Percentiles rank a stretch among this genome's conserved stretches.
phyloP scores from a whole-genome alignment of 2,888 invertebrate species.

The Tholera decimalis region DNA sequence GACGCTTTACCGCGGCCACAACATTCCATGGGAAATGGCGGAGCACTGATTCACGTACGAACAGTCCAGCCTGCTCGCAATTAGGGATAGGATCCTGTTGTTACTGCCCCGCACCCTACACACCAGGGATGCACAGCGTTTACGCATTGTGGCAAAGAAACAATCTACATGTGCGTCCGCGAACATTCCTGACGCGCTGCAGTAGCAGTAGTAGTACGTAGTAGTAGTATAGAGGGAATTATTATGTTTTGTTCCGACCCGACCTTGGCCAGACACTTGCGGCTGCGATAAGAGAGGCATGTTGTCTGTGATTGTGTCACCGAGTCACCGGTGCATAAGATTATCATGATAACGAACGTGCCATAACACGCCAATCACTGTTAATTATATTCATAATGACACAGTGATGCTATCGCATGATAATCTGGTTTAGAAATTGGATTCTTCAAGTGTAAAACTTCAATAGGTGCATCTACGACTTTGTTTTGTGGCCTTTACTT shows the following conservation, averaged over 20 bases:
- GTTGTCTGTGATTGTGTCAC: conserved; percentile 70
- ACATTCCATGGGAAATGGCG: no score
- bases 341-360: conserved; percentile 75
- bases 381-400: conserved; percentile 52
- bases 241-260: conserved; percentile 51
- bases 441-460: conserved; percentile 6
- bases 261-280: conserved; percentile 76
- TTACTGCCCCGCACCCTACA: no score
- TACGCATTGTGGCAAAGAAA: no score
- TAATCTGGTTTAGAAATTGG: conserved; percentile 33
- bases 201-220: no score
- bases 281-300: conserved; percentile 76
- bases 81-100: no score
- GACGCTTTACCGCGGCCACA: no score
- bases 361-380: conserved; percentile 68
- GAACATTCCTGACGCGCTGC: no score
- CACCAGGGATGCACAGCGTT: no score
- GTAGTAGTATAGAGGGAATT: conserved; percentile 23
- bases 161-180: no score
- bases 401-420: conserved; percentile 48
- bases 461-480: conserved; percentile 10
- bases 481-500: conserved; percentile 10
- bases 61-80: no score
- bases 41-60: no score
- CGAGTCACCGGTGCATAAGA: conserved; percentile 78